Evolutionary conservation across 64 coral and sea anemone species (phyloP), one percentile per base, ranked within the genome.

Genomic region (Catalaphyllia jardinei): DNA sequence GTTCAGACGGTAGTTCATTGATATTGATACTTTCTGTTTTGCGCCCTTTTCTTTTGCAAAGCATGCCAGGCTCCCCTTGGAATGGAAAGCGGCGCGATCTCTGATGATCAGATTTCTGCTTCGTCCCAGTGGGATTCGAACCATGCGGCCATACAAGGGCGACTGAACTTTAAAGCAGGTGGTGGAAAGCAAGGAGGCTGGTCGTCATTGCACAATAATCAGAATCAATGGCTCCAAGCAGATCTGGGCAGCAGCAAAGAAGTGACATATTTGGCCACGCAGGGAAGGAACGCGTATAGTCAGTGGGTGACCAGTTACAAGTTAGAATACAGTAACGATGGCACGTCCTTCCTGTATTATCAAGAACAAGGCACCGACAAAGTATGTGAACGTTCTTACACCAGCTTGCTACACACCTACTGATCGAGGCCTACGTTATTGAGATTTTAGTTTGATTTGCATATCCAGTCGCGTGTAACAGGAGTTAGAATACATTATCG

Each of bases 51-150:
- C 24, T 25, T 22, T 69, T 27, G 4, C 9, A 1, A 24, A 69
- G 65, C 0, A n/a, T 77, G 87, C 22, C 29, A 46, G 8, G 54
- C 15, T 16, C 28, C 87, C 17, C 31, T 88, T 33, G 87, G 87
- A 18, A 88, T 88, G 87, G 87, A 88, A 77, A 88, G 73, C 27
- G 31, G 87, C 12, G 13, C 28, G 4, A 88, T 88, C 15, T 22
- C 57, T 16, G 24, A 88, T 52, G 14, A 33, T 24, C 27, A 74
- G 11, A 78, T 88, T 65, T 60, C 16, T 4, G 59, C 87, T 20
- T 88, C 87, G 1, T 77, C 57, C 8, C 38, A 62, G 19, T 50
- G 19, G 15, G 57, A 46, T 39, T 25, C 28, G 3, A 77, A 78
- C 19, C 87, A 88, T 24, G 87, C 87, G 0, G 73, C 87, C 7